Conservation (phyloP, 2,888 invertebrate genomes). For the Pachliopta kotzebuea region DNA sequence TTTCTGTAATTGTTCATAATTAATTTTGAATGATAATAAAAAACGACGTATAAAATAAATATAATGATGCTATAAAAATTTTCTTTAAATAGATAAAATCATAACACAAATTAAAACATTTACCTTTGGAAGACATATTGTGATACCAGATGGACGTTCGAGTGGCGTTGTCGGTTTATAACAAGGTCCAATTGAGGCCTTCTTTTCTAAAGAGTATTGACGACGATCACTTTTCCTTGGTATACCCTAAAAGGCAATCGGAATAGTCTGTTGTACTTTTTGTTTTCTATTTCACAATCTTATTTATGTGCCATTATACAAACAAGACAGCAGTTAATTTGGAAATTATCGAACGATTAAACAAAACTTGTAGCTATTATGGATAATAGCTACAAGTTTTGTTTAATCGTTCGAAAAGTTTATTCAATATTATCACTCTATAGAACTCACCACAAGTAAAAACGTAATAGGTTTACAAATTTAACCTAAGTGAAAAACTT, state of each 20-base stretch:
- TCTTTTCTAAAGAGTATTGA: constrained; percentile 44
- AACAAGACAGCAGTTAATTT: not conserved
- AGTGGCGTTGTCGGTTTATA: constrained; percentile 43
- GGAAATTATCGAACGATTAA: too few relatives aligned
- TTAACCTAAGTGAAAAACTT: too few relatives aligned
- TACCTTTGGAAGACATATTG: constrained; percentile 56
- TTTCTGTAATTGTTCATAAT: constrained; percentile 47
- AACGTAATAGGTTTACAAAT: too few relatives aligned
- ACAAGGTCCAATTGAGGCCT: constrained; percentile 59
- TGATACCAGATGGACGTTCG: constrained; percentile 56
- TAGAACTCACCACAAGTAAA: too few relatives aligned
- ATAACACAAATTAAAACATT: not conserved
- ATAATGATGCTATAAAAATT: not conserved
- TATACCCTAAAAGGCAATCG: constrained; percentile 7
- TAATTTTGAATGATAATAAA: not conserved
- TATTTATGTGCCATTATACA: not conserved
- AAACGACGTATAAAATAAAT: not conserved
- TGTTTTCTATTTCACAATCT: too few relatives aligned
- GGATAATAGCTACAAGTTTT: not conserved
- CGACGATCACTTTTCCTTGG: constrained; percentile 1
- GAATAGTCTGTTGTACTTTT: not conserved
- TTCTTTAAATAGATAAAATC: not conserved
- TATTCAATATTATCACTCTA: not conserved
- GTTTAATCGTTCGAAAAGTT: not conserved
- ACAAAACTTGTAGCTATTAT: too few relatives aligned